Percentiles rank a stretch among this genome's conserved stretches.
phyloP scores from a whole-genome alignment of 2,888 invertebrate genomes.

The Osmoderma eremita region DNA sequence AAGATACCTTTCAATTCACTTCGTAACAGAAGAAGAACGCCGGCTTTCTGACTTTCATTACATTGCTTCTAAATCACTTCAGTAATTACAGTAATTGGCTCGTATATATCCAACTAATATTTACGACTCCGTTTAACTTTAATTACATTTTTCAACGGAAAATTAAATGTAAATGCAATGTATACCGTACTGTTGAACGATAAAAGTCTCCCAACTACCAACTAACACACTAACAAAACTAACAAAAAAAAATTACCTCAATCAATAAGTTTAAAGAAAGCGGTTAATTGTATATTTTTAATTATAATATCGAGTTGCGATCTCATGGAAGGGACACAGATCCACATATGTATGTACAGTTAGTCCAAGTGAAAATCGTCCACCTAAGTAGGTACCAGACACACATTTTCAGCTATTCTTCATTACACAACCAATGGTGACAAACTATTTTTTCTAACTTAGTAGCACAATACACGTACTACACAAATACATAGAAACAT shows the following conservation, averaged over 20 bases:
- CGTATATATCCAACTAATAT: slow-evolving; percentile 2
- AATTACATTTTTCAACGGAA: slow-evolving; percentile 17
- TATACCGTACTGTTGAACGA: slow-evolving; percentile 10
- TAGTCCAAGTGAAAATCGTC: too few relatives aligned
- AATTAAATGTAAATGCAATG: slow-evolving; percentile 10
- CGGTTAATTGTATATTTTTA: slow-evolving; percentile 31
- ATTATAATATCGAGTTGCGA: background rate
- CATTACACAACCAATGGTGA: too few relatives aligned
- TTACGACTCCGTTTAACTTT: slow-evolving; percentile 16
- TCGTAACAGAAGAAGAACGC: too few relatives aligned
- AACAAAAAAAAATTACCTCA: slow-evolving; percentile 16
- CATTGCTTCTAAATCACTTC: slow-evolving; percentile 2
- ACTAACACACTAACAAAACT: background rate
- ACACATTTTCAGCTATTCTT: too few relatives aligned
- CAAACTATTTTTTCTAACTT: too few relatives aligned
- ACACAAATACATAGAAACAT: too few relatives aligned
- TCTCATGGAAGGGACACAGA: slow-evolving; percentile 6
- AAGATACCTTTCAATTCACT: too few relatives aligned
- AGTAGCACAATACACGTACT: too few relatives aligned
- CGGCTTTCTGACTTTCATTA: background rate
- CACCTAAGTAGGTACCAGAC: too few relatives aligned
- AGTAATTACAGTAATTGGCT: slow-evolving; percentile 4
- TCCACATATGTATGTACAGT: too few relatives aligned
- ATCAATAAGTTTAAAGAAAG: slow-evolving; percentile 15
- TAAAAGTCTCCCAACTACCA: slow-evolving; percentile 13